Base-by-base conservation (phyloP, 2,888 invertebrate species). In the Coleophora deauratella region DNA sequence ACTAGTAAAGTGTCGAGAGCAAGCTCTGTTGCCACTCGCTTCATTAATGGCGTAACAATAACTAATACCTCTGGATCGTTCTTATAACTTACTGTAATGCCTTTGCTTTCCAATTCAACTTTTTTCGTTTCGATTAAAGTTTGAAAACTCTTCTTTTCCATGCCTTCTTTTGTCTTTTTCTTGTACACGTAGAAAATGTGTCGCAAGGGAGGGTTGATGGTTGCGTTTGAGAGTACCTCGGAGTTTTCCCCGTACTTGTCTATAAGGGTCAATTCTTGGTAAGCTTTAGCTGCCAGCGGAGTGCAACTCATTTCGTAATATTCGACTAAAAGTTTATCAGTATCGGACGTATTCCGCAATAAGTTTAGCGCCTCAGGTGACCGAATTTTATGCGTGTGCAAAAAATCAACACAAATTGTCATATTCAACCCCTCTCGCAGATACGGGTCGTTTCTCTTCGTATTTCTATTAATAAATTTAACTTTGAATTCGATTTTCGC, bases 401-500 rank as follows among this genome's bases (percentile, higher is more conserved):
- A 11, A 33, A 61, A 66, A n/a, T 59, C 47, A 38, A 63, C 51
- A 1, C 28, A 7, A 4, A 59, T 56, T 0, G 39, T 51, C 47
- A 65, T 35, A 41, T 67, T 66, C 21, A 66, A 45, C 9, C 61
- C 58, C 2, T 57, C 45, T 9, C 42, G 56, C n/a, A 66, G 40
- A 14, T 44, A 34, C 9, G 45, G 44, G 28, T 66, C 62, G 41
- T 60, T 66, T 40, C 39, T 65, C 1, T 57, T 52, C 0, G 62
- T 66, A 41, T 61, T 55, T 12, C 50, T 54, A 45, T 56, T 57
- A 0, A 54, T 54, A 15, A 57, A 45, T 43, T 62, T 67, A 9
- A 66, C 33, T 53, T 52, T 57, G 30, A 69, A 67, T 30, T 66
- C 60, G 7, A 69, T 52, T 40, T 52, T 55, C 1, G 69, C 69